Conservation (phyloP, 2,113 vertebrate genomes). For the Festucalex cinctus region DNA sequence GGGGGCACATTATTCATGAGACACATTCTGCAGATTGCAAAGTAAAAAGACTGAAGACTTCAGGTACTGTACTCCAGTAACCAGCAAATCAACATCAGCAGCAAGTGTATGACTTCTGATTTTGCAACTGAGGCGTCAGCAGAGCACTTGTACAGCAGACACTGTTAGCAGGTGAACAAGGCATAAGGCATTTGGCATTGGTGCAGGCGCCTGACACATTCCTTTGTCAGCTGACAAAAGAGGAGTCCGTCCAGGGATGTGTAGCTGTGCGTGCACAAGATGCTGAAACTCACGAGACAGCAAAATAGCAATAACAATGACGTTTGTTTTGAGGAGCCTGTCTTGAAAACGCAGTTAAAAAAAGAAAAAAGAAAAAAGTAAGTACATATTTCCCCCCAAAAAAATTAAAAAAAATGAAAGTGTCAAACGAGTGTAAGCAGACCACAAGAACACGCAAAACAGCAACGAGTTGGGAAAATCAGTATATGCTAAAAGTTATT, state of each 20-base stretch:
- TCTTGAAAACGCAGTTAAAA: neutral
- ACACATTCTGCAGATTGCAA: neutral
- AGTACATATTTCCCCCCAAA: neutral
- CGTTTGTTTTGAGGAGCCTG: neutral
- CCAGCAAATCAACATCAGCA: constrained; percentile 18
- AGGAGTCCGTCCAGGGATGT: constrained; percentile 17
- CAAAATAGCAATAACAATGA: neutral
- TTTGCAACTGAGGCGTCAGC: neutral
- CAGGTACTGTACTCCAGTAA: neutral
- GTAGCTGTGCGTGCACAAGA: neutral
- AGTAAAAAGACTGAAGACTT: neutral
- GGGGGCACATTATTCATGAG: neutral
- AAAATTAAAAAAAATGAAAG: neutral
- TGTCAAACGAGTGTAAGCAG: neutral
- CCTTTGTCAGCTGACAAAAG: constrained; percentile 60
- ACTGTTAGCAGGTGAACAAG: constrained; percentile 52
- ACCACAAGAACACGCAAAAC: neutral
- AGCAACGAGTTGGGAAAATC: neutral
- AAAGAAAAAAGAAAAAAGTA: too few species aligned
- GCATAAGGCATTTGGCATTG: constrained; percentile 45
- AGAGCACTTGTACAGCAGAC: neutral
- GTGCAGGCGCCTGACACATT: constrained; percentile 41
- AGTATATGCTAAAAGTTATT: neutral
- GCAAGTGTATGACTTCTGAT: neutral
- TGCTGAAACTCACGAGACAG: neutral